phyloP scores from a whole-genome alignment of 2,113 vertebrate genomes.

The Chinchilla lanigera region DNA sequence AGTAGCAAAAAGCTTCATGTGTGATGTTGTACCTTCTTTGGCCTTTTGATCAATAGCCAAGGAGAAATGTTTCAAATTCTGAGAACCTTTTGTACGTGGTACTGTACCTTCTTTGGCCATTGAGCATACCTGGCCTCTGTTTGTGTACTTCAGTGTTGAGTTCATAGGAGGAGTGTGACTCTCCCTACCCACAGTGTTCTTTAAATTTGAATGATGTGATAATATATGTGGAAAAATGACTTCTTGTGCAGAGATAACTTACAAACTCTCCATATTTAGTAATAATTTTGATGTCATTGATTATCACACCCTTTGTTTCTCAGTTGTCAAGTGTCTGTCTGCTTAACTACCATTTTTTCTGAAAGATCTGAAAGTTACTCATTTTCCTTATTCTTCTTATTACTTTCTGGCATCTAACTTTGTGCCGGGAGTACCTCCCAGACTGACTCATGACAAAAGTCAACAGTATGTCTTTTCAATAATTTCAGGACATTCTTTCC shows the following conservation, averaged over 20 bases:
- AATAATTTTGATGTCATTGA: not conserved
- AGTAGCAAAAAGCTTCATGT: not conserved
- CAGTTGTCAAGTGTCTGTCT: not conserved
- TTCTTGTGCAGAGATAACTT: not conserved
- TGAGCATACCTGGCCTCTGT: not conserved
- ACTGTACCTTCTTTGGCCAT: not conserved
- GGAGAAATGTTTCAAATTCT: not conserved
- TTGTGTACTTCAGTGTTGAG: not conserved
- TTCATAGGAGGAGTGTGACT: fast-evolving
- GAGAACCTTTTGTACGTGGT: not conserved
- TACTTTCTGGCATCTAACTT: not conserved
- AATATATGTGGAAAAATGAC: not conserved
- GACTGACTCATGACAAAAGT: not conserved
- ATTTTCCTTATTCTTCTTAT: not conserved
- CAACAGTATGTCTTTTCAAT: not conserved
- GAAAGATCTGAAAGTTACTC: not conserved
- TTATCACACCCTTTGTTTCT: not conserved
- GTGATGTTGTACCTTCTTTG: not conserved
- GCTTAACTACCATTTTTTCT: not conserved
- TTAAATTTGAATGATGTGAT: not conserved
- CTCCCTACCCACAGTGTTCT: fast-evolving
- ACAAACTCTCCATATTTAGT: not conserved
- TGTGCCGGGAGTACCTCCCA: not conserved
- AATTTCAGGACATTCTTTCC: not conserved
- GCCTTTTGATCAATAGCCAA: not conserved